phyloP scores from a whole-genome alignment of 1,140 invertebrate species.

The Drosophila subobscura region DNA sequence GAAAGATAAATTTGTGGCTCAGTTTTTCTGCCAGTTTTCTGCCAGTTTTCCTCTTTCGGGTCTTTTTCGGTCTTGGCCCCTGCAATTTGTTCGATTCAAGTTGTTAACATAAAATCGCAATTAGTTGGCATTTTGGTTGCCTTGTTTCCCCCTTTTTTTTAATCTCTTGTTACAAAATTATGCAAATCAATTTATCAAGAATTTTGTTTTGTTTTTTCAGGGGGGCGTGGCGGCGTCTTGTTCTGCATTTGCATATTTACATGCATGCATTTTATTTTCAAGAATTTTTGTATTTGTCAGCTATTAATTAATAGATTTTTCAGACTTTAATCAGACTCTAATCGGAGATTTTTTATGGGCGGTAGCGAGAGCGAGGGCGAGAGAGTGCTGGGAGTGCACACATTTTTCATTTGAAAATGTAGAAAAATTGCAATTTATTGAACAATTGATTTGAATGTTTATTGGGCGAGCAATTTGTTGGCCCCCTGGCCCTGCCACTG shows the following conservation, averaged over 20 bases:
- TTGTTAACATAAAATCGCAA: constrained; percentile 73
- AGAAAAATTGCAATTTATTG: constrained; percentile 61
- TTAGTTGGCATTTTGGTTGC: constrained; percentile 56
- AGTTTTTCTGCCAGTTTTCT: constrained; percentile 10
- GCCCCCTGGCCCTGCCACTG: constrained; percentile 18
- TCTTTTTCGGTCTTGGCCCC: neutral
- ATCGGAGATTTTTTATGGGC: no score
- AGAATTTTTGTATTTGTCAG: no score
- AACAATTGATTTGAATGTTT: constrained; percentile 69
- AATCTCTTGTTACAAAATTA: constrained; percentile 59
- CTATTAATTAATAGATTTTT: no score
- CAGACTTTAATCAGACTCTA: no score
- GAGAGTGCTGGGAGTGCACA: neutral
- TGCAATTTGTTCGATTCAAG: constrained; percentile 63
- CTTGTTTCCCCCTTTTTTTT: neutral
- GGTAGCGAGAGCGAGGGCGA: neutral
- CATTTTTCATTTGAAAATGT: constrained; percentile 1
- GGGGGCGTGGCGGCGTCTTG: constrained; percentile 23
- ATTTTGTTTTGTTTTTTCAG: constrained; percentile 30
- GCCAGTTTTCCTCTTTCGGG: constrained; percentile 14
- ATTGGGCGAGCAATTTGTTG: constrained; percentile 54
- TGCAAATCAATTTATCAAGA: constrained; percentile 59
- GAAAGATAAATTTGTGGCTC: constrained; percentile 58
- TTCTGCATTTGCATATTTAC: constrained; percentile 9
- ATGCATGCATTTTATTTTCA: no score